Evolutionary conservation across 2,797 vertebrate species (phyloP).

Genomic region (Crocidura indochinensis): DNA sequence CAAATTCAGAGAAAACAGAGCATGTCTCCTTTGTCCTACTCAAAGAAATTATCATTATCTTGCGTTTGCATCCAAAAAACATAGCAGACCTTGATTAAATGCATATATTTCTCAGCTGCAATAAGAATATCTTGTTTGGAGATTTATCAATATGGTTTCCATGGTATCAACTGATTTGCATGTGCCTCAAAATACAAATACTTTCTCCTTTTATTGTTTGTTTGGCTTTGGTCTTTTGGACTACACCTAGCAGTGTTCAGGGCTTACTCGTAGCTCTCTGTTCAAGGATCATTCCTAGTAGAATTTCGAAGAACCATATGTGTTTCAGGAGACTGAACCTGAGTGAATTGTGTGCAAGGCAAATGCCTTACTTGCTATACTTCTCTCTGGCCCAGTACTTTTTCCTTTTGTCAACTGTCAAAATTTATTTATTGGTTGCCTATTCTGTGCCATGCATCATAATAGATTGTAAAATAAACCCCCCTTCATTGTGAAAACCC

Average conservation of each 20-base stretch:
- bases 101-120: background rate
- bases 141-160: background rate
- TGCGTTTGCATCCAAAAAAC: background rate
- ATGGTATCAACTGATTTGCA: background rate
- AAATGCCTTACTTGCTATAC: too few relatives aligned
- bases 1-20: conserved; percentile 35
- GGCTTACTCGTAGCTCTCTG: too few relatives aligned
- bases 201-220: conserved; percentile 35
- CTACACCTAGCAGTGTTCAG: too few relatives aligned
- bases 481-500: too few relatives aligned
- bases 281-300: too few relatives aligned
- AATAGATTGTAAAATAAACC: background rate
- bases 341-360: too few relatives aligned
- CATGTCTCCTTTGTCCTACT: background rate
- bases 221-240: too few relatives aligned
- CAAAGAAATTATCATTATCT: background rate
- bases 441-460: background rate
- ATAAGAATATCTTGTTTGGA: background rate
- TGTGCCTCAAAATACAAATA: conserved; percentile 7
- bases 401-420: too few relatives aligned
- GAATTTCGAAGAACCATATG: too few relatives aligned
- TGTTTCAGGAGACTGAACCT: too few relatives aligned
- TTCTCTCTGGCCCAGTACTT: too few relatives aligned
- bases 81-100: background rate
- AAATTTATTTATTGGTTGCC: conserved; percentile 33